Conservation (phyloP, 2,113 vertebrate species). For the Uropsilus gracilis region DNA sequence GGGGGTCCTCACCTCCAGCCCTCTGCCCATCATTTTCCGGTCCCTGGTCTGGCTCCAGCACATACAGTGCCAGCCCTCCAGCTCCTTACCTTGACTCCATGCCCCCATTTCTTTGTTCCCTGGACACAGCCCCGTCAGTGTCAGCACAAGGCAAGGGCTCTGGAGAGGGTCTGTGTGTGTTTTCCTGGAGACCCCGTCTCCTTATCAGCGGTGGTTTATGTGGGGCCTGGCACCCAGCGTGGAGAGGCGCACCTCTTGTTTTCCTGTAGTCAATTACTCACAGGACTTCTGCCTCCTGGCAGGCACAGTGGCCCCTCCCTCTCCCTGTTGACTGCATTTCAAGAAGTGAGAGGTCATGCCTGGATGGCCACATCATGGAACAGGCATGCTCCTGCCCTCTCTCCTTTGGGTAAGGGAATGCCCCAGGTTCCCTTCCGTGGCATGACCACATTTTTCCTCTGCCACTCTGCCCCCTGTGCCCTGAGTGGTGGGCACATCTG, state of each 20-base stretch:
- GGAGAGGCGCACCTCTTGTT: conserved; percentile 77
- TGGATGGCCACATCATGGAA: not conserved
- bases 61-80: accelerated
- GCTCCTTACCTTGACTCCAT: conserved; percentile 69
- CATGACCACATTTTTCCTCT: too few relatives aligned
- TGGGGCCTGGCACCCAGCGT: not conserved
- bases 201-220: not conserved
- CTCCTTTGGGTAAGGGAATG: not conserved
- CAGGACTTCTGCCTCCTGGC: conserved; percentile 82
- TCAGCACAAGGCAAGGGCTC: not conserved
- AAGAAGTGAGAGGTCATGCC: conserved; percentile 65
- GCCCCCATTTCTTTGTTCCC: not conserved
- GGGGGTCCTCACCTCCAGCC: too few relatives aligned
- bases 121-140: not conserved
- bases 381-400: not conserved
- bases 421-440: not conserved
- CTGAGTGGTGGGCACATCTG: not conserved
- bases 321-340: conserved; percentile 82
- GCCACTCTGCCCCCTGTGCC: too few relatives aligned
- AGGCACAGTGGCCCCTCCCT: conserved; percentile 80
- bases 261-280: conserved; percentile 78
- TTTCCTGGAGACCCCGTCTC: not conserved
- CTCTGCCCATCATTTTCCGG: not conserved
- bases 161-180: accelerated
- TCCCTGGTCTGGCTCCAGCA: too few relatives aligned